Evolutionary conservation across 2,113 vertebrate species (phyloP).

Genomic region (Lepidothrix coronata): DNA sequence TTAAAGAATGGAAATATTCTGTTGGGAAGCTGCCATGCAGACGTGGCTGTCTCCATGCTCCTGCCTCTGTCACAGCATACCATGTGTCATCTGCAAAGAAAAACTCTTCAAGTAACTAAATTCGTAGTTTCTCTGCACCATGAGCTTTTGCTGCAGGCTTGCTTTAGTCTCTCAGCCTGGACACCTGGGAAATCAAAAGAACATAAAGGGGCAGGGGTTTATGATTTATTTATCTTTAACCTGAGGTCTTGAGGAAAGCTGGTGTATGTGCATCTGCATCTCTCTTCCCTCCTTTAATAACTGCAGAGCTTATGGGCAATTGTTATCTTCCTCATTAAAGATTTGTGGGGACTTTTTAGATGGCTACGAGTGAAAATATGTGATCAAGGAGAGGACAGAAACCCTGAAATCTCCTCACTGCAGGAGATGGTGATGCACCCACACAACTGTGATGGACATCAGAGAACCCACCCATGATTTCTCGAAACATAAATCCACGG

Average conservation of each 20-base stretch:
- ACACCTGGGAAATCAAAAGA: neutral
- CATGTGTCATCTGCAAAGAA: neutral
- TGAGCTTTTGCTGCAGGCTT: neutral
- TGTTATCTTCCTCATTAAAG: neutral
- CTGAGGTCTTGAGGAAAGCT: neutral
- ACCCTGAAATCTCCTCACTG: neutral
- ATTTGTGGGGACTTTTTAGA: neutral
- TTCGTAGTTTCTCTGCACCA: neutral
- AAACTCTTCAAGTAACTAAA: neutral
- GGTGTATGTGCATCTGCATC: neutral
- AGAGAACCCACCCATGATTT: neutral
- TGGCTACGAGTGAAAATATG: neutral
- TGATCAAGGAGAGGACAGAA: neutral
- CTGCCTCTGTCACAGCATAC: neutral
- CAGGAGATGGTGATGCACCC: neutral
- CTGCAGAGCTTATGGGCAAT: neutral
- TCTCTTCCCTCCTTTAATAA: neutral
- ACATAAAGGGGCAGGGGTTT: neutral
- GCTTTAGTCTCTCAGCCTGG: neutral
- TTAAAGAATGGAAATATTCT: neutral
- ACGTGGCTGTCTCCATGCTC: neutral
- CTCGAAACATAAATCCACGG: rapidly evolving
- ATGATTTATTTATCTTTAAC: conserved; percentile 15
- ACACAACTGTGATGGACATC: neutral
- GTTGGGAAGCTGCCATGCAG: neutral